These are phyloP conservation scores for Drosophila infuscata DNA, from an alignment of 2,888 invertebrate genomes.

Conservation along the genomic window DNA sequence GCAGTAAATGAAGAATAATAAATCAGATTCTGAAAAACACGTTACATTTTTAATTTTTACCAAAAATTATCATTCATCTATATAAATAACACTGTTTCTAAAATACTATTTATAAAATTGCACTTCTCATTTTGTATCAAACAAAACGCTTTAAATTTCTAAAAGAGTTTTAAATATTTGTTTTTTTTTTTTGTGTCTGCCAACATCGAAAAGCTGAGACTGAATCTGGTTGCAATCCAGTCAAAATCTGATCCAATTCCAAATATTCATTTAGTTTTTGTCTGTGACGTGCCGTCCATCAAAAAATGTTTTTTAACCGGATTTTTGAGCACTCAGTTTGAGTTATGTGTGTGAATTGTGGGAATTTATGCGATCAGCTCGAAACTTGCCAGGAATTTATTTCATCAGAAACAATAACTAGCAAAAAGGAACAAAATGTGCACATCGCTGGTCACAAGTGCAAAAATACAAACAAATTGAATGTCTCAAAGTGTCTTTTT, in stretches of 20 bases:
- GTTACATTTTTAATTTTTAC: neutral
- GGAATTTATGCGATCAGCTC: neutral
- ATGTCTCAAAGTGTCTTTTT: slow-evolving; percentile 9
- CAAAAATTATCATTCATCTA: neutral
- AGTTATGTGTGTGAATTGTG: slow-evolving; percentile 2
- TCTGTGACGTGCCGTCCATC: slow-evolving; percentile 7
- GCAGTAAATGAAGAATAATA: neutral
- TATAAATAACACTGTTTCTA: neutral
- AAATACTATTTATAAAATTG: neutral
- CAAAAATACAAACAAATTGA: slow-evolving; percentile 32
- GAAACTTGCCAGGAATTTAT: slow-evolving; percentile 29
- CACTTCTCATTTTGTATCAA: neutral
- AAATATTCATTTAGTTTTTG: neutral
- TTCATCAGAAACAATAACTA: slow-evolving; percentile 36
- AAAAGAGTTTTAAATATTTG: neutral
- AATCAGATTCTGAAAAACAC: neutral
- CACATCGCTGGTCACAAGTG: slow-evolving; percentile 20
- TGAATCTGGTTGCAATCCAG: neutral
- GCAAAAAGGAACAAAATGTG: neutral
- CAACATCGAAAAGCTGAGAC: neutral
- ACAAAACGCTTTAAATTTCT: neutral
- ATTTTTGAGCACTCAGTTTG: slow-evolving; percentile 4
- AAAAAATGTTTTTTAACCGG: neutral
- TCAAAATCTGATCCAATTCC: slow-evolving; percentile 1
- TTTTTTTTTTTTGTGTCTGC: neutral